Percentiles rank a stretch among this genome's conserved stretches.
Conservation (phyloP, 2,888 invertebrate species). For the Sicus ferrugineus region DNA sequence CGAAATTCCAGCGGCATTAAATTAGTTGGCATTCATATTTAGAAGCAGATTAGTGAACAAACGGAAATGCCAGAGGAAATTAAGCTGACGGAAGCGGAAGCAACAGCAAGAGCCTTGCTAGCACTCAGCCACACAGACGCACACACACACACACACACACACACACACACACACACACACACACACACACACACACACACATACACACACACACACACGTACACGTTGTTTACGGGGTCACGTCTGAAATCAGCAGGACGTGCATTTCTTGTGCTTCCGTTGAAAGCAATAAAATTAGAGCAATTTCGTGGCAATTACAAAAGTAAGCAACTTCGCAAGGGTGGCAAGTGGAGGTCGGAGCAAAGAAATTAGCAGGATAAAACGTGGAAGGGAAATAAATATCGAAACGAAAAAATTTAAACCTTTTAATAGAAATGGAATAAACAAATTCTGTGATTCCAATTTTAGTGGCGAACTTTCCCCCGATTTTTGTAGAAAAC, state of each 20-base stretch:
- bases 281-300: conserved; percentile 24
- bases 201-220: background rate
- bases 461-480: background rate
- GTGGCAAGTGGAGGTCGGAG: background rate
- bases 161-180: conserved; percentile 2
- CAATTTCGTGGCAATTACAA: conserved; percentile 19
- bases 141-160: background rate
- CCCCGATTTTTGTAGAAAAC: background rate
- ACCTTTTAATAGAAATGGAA: background rate
- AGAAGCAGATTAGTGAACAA: conserved; percentile 21
- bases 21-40: conserved; percentile 21
- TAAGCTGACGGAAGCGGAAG: conserved; percentile 24
- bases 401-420: no score
- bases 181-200: background rate
- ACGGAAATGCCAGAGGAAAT: conserved; percentile 31
- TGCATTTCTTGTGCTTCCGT: conserved; percentile 1
- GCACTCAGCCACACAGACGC: background rate
- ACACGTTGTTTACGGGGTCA: conserved; percentile 14
- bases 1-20: background rate
- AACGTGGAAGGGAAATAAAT: background rate
- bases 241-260: conserved; percentile 23
- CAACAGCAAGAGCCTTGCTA: conserved; percentile 16
- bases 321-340: background rate
- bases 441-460: background rate
- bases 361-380: background rate